Evolutionary conservation across 2,888 invertebrate species (phyloP).

Genomic region (Gymnocheta viridis): DNA sequence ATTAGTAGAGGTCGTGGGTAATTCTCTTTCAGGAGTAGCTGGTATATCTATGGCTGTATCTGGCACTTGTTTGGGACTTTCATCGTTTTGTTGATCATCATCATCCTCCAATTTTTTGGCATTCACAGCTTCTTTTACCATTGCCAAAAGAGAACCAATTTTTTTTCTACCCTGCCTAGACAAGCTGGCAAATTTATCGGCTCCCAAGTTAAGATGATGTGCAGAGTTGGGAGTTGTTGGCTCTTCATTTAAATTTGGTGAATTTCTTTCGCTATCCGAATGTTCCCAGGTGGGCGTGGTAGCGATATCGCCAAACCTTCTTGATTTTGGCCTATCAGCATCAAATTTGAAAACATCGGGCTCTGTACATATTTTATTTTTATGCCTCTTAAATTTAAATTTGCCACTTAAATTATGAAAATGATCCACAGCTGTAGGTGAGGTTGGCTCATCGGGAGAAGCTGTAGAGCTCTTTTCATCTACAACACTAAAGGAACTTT

Average conservation of each 20-base stretch:
- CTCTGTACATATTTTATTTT: slow-evolving; percentile 71
- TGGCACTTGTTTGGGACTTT: background rate
- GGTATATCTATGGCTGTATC: slow-evolving; percentile 76
- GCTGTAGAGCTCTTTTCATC: slow-evolving; percentile 82
- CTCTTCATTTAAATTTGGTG: slow-evolving; percentile 55
- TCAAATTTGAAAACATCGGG: slow-evolving; percentile 80
- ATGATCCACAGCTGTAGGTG: slow-evolving; percentile 66
- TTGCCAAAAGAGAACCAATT: slow-evolving; percentile 78
- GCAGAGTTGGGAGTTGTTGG: slow-evolving; percentile 71
- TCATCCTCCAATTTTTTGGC: slow-evolving; percentile 70
- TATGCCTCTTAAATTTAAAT: slow-evolving; percentile 76
- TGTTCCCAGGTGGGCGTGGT: slow-evolving; percentile 66
- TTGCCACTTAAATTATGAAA: slow-evolving; percentile 72
- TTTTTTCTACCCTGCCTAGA: slow-evolving; percentile 80
- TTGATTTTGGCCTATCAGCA: slow-evolving; percentile 37
- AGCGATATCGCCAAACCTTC: slow-evolving; percentile 67
- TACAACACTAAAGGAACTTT: slow-evolving; percentile 81
- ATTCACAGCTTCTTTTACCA: slow-evolving; percentile 81
- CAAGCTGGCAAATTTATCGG: slow-evolving; percentile 76
- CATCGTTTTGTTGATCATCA: slow-evolving; percentile 41
- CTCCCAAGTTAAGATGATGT: slow-evolving; percentile 65
- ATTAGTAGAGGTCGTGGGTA: slow-evolving; percentile 69
- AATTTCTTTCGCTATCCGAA: slow-evolving; percentile 63
- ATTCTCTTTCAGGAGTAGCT: slow-evolving; percentile 74
- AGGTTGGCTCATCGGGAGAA: slow-evolving; percentile 60